Evolutionary conservation across 1,140 invertebrate species (phyloP), one percentile per base, ranked within the genome.

Genomic region (Ceratina japonica): DNA sequence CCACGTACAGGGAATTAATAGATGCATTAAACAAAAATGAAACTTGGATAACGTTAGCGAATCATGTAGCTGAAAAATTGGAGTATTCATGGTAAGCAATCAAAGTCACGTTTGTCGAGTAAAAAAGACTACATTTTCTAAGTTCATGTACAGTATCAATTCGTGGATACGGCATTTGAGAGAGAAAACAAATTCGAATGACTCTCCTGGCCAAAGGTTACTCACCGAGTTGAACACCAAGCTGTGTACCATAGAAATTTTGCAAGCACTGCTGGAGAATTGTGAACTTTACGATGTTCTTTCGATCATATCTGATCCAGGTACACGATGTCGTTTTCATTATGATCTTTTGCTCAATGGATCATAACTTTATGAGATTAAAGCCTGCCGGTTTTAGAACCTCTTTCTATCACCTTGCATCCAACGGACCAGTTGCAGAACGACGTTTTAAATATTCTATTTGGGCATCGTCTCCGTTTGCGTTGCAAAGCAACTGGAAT

Each of bases 401-500:
- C 81, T 15, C 64, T 87, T 31, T 64, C 61, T n/a, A 91, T 91
- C 62, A 59, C 79, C 24, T 73, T 49, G 37, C 87, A 91, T 27
- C 88, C 88, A 5, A 78, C 86, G 52, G 71, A 70, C 13, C 20
- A 80, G 49, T 37, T 24, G 16, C 54, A 49, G 31, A 59, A 20
- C 12, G 37, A 79, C 54, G 69, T 37, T 59, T 56, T 86, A 59
- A 62, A 83, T 65, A 31, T 91, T 64, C 52, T 70, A 10, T 31
- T 90, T 37, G 84, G 82, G 0, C 61, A 78, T 22, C 73, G 49
- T 20, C 68, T 90, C 52, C 68, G n/a, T 31, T 75, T 90, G 15
- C 80, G 31, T 37, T 90, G 89, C 65, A 80, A 86, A 85, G 90
- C 90, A 51, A 49, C 18, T 3, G 89, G 90, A n/a, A 81, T 91